These are phyloP conservation scores for Euthynnus affinis DNA, from an alignment of 2,797 vertebrate genomes.

Conservation along the genomic window DNA sequence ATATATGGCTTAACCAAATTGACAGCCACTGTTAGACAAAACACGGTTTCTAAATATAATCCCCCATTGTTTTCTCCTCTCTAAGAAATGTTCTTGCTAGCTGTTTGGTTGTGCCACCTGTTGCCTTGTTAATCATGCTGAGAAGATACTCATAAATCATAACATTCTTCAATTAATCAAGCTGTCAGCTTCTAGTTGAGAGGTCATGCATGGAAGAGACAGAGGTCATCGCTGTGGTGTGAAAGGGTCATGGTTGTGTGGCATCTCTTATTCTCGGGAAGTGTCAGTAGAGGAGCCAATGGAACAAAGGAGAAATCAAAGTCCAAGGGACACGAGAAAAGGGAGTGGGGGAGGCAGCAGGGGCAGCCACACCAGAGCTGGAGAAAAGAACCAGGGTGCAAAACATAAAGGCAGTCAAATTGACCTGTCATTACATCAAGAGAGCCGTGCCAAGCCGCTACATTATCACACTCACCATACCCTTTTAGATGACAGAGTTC, in stretches of 20 bases:
- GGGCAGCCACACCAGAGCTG: conserved; percentile 79
- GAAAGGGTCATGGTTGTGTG: conserved; percentile 93
- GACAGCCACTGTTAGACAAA: conserved; percentile 83
- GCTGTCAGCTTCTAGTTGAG: conserved; percentile 96
- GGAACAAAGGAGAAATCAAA: conserved; percentile 96
- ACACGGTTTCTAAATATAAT: conserved; percentile 81
- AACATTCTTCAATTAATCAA: conserved; percentile 99
- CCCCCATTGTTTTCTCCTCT: conserved; percentile 83
- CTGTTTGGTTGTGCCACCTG: conserved; percentile 96
- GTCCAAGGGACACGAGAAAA: conserved; percentile 87
- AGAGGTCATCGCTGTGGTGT: conserved; percentile 94
- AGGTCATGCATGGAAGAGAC: conserved; percentile 93
- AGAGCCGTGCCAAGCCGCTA: conserved; percentile 85
- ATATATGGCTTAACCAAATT: conserved; percentile 85
- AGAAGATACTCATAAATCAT: conserved; percentile 99
- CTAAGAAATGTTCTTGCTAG: conserved; percentile 92
- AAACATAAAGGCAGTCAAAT: conserved; percentile 92
- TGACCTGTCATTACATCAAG: conserved; percentile 94
- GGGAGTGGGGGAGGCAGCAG: conserved; percentile 56
- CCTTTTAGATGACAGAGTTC: conserved; percentile 88
- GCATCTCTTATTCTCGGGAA: conserved; percentile 98
- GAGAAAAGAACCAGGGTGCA: conserved; percentile 86
- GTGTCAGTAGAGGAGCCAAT: conserved; percentile 91
- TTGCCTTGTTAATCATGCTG: conserved; percentile 99
- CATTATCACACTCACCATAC: conserved; percentile 88